Base-by-base conservation (phyloP, 2,888 invertebrate genomes). In the Coelogynopora nodosa region DNA sequence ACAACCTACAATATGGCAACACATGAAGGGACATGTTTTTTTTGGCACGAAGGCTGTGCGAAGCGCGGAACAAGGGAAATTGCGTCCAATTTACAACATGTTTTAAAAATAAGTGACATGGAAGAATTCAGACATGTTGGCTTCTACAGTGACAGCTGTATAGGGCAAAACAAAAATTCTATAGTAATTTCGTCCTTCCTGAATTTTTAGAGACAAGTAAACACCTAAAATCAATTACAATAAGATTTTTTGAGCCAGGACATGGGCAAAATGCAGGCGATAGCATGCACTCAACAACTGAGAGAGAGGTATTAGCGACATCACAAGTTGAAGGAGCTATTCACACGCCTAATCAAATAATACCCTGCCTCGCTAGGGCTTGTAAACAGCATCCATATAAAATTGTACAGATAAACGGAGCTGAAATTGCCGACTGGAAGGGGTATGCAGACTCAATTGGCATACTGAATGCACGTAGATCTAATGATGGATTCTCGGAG, bases 121-220 rank as follows among this genome's bases (percentile, higher is more conserved):
- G 18, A 84, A 5, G 85, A 27, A 10, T 13, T 26, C n/a, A 13
- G 27, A 10, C 26, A n/a, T 2, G 80, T 10, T 1, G 29, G 26
- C 49, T 30, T 85, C 13, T 85, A 74, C 27, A 10, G 84, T 30
- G 85, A 85, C 82, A 67, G 85, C 23, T 85, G 85, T 85, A 67
- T 67, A 13, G 85, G 85, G 27, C 85, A 85, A 23, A 85, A 85
- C 28, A 85, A 82, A 82, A 85, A 85, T 84, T 67, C 85, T 0
- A 85, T 85, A 13, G 84, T 85, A 0, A 23, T 13, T 74, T 2
- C 82, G 30, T 67, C 67, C 27, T 10, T 85, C 1, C 5, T 85
- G 67, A 2, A 82, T 84, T 13, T 10, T 10, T 85, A 2, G 10
- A 29, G 28, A 13, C 10, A 18, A 26, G 67, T 1, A 23, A 10